Evolutionary conservation across 2,888 invertebrate species (phyloP), one percentile per base, ranked within the genome.

Genomic region (Sthenelais limicola): DNA sequence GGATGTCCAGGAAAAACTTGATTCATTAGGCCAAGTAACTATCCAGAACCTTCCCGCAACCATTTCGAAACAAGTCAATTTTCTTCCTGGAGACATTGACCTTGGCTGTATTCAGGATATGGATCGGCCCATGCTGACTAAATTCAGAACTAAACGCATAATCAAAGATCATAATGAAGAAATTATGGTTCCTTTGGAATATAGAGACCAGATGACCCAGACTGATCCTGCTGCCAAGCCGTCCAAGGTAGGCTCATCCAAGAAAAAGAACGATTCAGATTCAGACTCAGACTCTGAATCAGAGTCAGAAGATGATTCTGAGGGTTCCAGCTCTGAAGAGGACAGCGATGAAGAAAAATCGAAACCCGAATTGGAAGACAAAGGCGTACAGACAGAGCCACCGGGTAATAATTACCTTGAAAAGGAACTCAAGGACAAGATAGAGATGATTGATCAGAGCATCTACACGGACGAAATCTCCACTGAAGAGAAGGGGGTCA

Each of bases 1-100:
- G 72, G 86, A 88, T 72, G 85, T 88, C 3, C 84, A 86, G 72
- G 87, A 88, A 69, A 88, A 88, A 77, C 80, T 88, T 38, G 80
- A 83, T 26, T 77, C 79, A 15, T 77, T 86, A 51, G 81, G 82
- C 38, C 82, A 82, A 47, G 81, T 87, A n/a, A 83, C 84, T 47
- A 74, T 86, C 38, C 83, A 81, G 70, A 80, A 82, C 21, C 78
- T 87, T 12, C 88, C 88, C 0, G 67, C 68, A 2, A 82, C 85
- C 9, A 83, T 87, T 18, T 75, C 74, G 30, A 87, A 86, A 78
- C 79, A 81, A 71, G 79, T 87, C 5, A 77, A 78, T 18, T 88
- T 86, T 76, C 74, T 77, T 43, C 81, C 85, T 0, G 88, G 88
- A n/a, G 77, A 67, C 4, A 72, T 86, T 47, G 85, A 87, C 58